Percentiles rank a stretch among this genome's conserved stretches.
Evolutionary conservation across 2,888 invertebrate genomes (phyloP).

Genomic region (Dasysyrphus tricinctus): DNA sequence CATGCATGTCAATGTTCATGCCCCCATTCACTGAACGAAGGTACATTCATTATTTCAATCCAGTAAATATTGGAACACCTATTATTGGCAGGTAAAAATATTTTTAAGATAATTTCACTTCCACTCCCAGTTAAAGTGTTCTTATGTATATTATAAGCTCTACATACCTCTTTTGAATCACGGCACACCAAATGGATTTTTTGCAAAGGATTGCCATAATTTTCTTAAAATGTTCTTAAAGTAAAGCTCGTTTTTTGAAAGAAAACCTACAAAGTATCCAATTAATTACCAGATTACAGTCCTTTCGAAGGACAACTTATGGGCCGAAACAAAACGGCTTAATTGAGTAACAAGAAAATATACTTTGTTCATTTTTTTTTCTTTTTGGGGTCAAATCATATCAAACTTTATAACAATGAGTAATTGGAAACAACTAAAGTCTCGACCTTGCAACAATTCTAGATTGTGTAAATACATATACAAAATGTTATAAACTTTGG

Average conservation of each 20-base stretch:
- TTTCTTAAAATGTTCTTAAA: constrained; percentile 27
- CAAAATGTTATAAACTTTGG: background rate
- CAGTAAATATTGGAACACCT: constrained; percentile 43
- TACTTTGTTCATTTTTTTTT: background rate
- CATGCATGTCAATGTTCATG: constrained; percentile 46
- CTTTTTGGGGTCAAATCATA: constrained; percentile 40
- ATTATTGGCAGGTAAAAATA: constrained; percentile 58
- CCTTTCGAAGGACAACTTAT: constrained; percentile 35
- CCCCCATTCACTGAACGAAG: background rate
- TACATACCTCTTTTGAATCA: background rate
- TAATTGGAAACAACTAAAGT: constrained; percentile 52
- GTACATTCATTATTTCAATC: constrained; percentile 34
- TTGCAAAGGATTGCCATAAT: constrained; percentile 9
- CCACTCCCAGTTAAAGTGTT: constrained; percentile 35
- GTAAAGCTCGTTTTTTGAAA: background rate
- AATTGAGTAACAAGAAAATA: constrained; percentile 38
- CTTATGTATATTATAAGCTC: background rate
- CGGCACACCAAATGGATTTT: constrained; percentile 12
- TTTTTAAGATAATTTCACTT: constrained; percentile 15
- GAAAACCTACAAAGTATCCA: constrained; percentile 23
- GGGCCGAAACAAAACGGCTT: constrained; percentile 44
- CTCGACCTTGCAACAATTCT: constrained; percentile 31
- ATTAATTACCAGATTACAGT: constrained; percentile 52
- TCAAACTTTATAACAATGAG: constrained; percentile 37
- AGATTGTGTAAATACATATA: background rate